Conservation (phyloP, 92 coral and sea anemone genomes). For the Meandrina meandrites region DNA sequence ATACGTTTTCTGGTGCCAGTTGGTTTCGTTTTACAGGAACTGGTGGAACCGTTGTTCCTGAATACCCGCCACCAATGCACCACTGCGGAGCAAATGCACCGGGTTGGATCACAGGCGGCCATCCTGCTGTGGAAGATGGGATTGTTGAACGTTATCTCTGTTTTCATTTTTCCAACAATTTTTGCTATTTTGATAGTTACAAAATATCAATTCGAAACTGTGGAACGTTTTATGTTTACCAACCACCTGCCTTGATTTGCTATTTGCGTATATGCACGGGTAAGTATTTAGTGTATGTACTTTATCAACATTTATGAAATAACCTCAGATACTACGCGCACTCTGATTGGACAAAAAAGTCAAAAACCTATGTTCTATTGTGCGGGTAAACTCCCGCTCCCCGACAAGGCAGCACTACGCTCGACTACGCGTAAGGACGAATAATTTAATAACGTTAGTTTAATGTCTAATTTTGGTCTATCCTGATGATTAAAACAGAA, state of each 20-base stretch:
- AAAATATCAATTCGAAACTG: not conserved
- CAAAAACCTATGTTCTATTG: too few relatives aligned
- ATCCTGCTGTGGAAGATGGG: not conserved
- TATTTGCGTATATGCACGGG: not conserved
- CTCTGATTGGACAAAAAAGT: too few relatives aligned
- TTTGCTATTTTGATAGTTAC: not conserved
- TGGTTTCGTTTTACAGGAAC: slow-evolving; percentile 6
- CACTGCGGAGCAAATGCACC: not conserved
- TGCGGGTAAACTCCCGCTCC: too few relatives aligned
- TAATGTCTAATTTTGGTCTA: too few relatives aligned
- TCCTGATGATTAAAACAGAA: too few relatives aligned
- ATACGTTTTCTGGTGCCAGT: not conserved
- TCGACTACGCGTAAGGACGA: too few relatives aligned
- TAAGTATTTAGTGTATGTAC: not conserved
- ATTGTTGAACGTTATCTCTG: not conserved
- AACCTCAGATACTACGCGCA: too few relatives aligned
- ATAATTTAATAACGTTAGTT: too few relatives aligned
- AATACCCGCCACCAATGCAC: not conserved
- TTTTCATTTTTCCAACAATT: not conserved
- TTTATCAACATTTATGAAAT: too few relatives aligned
- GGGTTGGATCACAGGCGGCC: not conserved
- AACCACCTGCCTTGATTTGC: not conserved
- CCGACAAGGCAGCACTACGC: too few relatives aligned
- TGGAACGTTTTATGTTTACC: not conserved
- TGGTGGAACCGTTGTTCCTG: not conserved